Evolutionary conservation across 2,113 vertebrate genomes (phyloP), one percentile per base, ranked within the genome.

Genomic region (Lepus americanus): DNA sequence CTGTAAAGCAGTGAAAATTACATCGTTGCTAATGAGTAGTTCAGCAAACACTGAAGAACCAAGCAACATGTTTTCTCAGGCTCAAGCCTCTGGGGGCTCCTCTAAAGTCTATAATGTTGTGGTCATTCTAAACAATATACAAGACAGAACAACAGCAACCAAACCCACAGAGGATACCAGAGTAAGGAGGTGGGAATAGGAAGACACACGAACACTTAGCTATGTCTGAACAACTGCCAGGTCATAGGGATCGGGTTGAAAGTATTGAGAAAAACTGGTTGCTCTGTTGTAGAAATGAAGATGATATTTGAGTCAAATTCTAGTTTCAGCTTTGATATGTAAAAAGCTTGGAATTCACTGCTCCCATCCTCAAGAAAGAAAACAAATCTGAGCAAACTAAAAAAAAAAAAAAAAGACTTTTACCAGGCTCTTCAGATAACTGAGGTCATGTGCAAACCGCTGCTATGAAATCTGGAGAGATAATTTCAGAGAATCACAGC

Each of bases 31-130:
- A 83, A 70, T 92, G 39, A 89, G 36, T 11, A 94, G 51, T 82
- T 36, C 79, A 64, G 19, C 69, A 63, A 93, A 93, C 36, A 70
- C 55, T 36, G 14, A 92, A 78, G 59, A 89, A 92, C 29, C 76
- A 83, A 92, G 16, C 51, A 93, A 82, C 7, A 29, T 72, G 4
- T 87, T 89, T 92, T 87, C 64, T 78, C 64, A 92, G 74, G 55
- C 25, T 89, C 10, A 76, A 59, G 14, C 3, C 39, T 87, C 69
- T 63, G 36, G 64, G 78, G 29, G 55, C 2, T 94, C 36, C 64
- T 96, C 29, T 29, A 63, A 53, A 49, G 9, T 92, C 80, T 92
- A 23, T 63, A 81, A 53, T 74, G 80, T 69, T 49, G 33, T 74
- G 20, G 63, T 89, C 63, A 92, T 73, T 63, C 39, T 79, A 55